Conservation (phyloP, 2,113 vertebrate genomes). For the Pogona vitticeps region DNA sequence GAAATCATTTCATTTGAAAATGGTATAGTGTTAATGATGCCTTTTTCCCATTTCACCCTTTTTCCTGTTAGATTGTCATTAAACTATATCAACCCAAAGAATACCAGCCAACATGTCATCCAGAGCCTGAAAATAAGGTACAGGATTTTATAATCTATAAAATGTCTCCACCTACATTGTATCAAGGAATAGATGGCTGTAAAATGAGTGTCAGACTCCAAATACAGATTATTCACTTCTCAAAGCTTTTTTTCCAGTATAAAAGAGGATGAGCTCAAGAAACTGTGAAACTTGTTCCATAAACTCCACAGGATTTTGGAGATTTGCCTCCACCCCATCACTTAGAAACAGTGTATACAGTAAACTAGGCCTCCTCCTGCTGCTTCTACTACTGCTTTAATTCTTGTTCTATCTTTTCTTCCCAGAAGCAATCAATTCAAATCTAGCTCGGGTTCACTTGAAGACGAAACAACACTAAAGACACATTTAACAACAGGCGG, state of each 20-base stretch:
- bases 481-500: no score
- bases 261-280: neutral
- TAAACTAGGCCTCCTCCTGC: no score
- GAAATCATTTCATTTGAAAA: constrained; percentile 59
- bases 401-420: no score
- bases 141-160: constrained; percentile 35
- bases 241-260: neutral
- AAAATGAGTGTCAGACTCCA: constrained; percentile 16
- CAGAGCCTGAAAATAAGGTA: constrained; percentile 73
- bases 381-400: no score
- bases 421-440: no score
- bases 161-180: neutral
- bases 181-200: constrained; percentile 12
- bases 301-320: neutral
- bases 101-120: constrained; percentile 37
- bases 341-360: no score
- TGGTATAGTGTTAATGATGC: constrained; percentile 54
- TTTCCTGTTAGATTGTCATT: constrained; percentile 69
- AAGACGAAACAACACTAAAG: no score
- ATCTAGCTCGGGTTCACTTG: no score
- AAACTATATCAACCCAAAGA: constrained; percentile 60
- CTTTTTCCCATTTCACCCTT: constrained; percentile 38
- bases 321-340: no score
- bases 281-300: neutral
- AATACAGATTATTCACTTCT: neutral